phyloP scores from a whole-genome alignment of 2,113 vertebrate genomes.

The Sclerurus mexicanus region DNA sequence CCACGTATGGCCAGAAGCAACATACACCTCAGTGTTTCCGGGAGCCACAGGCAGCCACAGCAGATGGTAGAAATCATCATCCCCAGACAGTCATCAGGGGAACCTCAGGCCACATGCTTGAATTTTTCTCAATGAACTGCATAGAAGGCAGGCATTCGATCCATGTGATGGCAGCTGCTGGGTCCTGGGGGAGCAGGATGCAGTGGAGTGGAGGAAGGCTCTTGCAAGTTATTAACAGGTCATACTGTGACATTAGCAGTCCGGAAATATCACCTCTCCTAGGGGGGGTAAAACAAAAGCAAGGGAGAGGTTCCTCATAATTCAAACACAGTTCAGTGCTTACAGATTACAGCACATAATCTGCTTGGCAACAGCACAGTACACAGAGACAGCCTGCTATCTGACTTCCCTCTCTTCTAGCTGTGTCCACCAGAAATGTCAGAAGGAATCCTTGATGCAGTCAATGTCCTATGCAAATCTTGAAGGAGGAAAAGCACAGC shows the following conservation, averaged over 20 bases:
- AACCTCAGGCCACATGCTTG: slow-evolving; percentile 38
- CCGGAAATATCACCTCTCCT: slow-evolving; percentile 70
- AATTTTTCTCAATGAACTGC: slow-evolving; percentile 59
- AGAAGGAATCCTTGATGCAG: slow-evolving; percentile 8
- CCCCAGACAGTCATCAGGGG: slow-evolving; percentile 69
- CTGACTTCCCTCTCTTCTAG: slow-evolving; percentile 24
- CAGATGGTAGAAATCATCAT: slow-evolving; percentile 75
- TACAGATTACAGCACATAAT: slow-evolving; percentile 76
- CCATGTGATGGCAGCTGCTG: slow-evolving; percentile 30
- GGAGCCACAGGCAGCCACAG: slow-evolving; percentile 58
- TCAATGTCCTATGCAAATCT: background rate
- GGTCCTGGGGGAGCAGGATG: background rate
- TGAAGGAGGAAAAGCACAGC: background rate
- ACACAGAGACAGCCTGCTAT: background rate
- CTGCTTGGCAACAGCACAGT: slow-evolving; percentile 74
- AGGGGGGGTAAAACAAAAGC: slow-evolving; percentile 29
- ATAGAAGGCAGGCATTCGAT: slow-evolving; percentile 2
- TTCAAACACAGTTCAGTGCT: slow-evolving; percentile 66
- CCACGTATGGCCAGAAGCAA: slow-evolving; percentile 66
- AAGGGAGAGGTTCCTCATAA: slow-evolving; percentile 39
- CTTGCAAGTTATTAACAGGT: slow-evolving; percentile 57
- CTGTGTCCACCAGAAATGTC: slow-evolving; percentile 46
- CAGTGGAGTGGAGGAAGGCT: background rate
- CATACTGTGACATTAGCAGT: slow-evolving; percentile 49
- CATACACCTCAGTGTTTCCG: slow-evolving; percentile 61